Evolutionary conservation across 2,888 invertebrate genomes (phyloP), one percentile per base, ranked within the genome.

Genomic region (Herminia tarsipennalis): DNA sequence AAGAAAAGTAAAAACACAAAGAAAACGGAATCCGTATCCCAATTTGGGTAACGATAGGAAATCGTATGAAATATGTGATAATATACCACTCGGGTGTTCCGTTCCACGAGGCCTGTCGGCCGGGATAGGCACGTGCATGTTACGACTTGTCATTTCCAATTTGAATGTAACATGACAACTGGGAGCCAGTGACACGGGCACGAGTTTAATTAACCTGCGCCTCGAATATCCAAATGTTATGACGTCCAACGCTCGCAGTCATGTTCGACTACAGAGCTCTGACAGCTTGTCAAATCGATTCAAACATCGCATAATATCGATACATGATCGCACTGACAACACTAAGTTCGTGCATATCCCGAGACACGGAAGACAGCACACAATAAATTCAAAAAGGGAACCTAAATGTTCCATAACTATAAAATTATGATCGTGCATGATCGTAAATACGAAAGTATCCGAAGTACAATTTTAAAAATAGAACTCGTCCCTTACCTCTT

Each of bases 401-500:
- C 45, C 40, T 42, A 27, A 39, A 58, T 55, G 44, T 35, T 14
- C 32, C 33, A 41, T 58, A 36, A 46, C 50, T n/a, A n/a, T n/a
- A n/a, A n/a, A n/a, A n/a, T 51, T 44, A 40, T 29, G 34, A 30
- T 43, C 43, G 41, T 41, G 28, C 30, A 32, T 21, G 21, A 42
- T 40, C 34, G 49, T 58, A 59, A 59, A 61, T 35, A 32, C 35
- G 25, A 35, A 53, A 57, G 32, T 42, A 50, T 33, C 4, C 16
- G 36, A 45, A 53, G 50, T 50, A 27, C 34, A 45, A 50, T 52
- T 57, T 62, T 25, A 34, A 45, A 51, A 49, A 46, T 32, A 16
- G 35, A 48, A 53, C 13, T 38, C 16, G 53, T 43, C 34, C 48
- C 79, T 81, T 70, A 87, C 86, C 85, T 69, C 65, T 73, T 60